Percentiles rank a stretch among this genome's conserved stretches.
phyloP scores from a whole-genome alignment of 2,113 vertebrate species.

The Gavia stellata region DNA sequence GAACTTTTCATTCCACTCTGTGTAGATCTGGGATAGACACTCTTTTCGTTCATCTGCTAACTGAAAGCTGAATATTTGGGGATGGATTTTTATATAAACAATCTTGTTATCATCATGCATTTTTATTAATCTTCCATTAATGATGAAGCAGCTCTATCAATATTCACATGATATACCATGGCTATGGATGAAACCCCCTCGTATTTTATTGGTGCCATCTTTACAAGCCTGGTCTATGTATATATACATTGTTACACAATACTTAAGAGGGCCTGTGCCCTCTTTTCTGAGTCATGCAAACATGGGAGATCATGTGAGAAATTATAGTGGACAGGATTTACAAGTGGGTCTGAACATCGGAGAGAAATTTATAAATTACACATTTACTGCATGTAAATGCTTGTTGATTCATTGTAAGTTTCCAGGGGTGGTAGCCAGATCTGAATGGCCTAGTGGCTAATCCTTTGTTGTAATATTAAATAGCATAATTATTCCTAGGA shows the following conservation, averaged over 20 bases:
- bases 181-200: neutral
- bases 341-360: neutral
- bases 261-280: neutral
- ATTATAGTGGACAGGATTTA: neutral
- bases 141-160: neutral
- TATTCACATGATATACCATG: neutral
- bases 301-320: neutral
- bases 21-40: neutral
- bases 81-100: neutral
- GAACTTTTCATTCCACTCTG: neutral
- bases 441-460: neutral
- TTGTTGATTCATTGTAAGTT: neutral
- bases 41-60: neutral
- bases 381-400: neutral
- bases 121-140: neutral
- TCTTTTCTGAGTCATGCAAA: neutral
- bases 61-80: neutral
- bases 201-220: neutral
- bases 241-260: neutral
- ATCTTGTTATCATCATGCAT: neutral
- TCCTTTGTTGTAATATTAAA: neutral
- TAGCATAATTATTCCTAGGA: neutral
- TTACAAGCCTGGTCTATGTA: neutral
- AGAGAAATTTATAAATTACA: neutral
- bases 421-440: neutral